Conservation (phyloP, 2,797 vertebrate genomes). For the Crotalus adamanteus region DNA sequence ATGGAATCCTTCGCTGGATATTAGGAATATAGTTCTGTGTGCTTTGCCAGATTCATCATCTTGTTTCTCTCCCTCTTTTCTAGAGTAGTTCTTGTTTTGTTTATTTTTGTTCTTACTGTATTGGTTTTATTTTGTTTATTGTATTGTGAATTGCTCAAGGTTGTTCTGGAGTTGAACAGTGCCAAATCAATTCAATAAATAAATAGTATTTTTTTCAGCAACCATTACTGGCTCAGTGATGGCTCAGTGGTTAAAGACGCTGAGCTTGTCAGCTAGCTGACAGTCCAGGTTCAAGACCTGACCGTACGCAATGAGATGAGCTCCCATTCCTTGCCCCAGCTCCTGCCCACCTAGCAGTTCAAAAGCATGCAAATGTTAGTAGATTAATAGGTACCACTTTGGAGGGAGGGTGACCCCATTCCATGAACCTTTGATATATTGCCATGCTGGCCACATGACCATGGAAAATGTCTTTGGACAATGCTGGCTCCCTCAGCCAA, state of each 20-base stretch:
- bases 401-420: not conserved
- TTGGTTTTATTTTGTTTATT: not conserved
- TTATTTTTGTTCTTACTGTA: not conserved
- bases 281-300: not conserved
- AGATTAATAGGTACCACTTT: not conserved
- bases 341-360: not conserved
- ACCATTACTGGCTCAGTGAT: not conserved
- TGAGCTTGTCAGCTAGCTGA: too few relatives aligned
- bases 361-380: not conserved
- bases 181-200: not conserved
- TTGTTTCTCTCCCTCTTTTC: not conserved
- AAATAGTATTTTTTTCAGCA: not conserved
- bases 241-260: not conserved
- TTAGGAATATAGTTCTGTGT: not conserved
- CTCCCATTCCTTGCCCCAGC: not conserved
- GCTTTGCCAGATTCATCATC: not conserved
- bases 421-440: not conserved
- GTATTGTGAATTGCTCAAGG: not conserved
- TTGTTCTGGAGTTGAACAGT: not conserved
- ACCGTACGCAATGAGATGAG: not conserved
- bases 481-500: not conserved
- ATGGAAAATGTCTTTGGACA: not conserved
- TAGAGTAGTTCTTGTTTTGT: not conserved
- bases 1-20: not conserved
- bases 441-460: not conserved